A percentile compares a stretch with the other conserved stretches of the same genome.
Conservation (phyloP, 1,140 invertebrate species). For the Rhyacophila brunnea region DNA sequence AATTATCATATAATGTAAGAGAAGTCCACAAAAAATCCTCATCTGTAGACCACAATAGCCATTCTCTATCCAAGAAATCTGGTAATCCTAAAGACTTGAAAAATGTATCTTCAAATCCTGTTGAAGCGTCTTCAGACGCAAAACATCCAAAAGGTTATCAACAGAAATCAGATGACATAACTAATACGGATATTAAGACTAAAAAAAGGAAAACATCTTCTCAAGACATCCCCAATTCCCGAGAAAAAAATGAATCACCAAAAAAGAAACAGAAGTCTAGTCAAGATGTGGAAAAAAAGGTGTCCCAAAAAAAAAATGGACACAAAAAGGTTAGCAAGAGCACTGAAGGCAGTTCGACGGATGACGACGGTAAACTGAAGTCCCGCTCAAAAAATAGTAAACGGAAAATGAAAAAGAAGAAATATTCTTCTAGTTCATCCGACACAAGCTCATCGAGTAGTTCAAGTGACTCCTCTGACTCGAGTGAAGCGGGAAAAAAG, state of each 20-base stretch:
- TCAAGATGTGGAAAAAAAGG: background rate
- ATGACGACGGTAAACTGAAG: constrained; percentile 2
- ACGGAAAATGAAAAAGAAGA: constrained; percentile 20
- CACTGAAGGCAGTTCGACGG: constrained; percentile 1
- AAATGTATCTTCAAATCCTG: too few relatives aligned
- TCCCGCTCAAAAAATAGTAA: constrained; percentile 4
- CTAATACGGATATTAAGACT: too few relatives aligned
- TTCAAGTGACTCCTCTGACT: constrained; percentile 28
- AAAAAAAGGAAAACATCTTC: too few relatives aligned
- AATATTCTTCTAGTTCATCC: constrained; percentile 23
- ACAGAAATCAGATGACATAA: too few relatives aligned
- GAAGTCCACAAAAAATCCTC: too few relatives aligned
- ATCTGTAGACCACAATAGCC: too few relatives aligned
- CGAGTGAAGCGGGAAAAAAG: constrained; percentile 18
- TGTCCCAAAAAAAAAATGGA: constrained; percentile 3
- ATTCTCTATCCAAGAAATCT: too few relatives aligned
- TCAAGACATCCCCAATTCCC: background rate
- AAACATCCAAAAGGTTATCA: too few relatives aligned
- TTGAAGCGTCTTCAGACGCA: too few relatives aligned
- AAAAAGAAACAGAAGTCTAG: background rate
- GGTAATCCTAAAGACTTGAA: too few relatives aligned
- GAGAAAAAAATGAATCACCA: constrained; percentile 6
- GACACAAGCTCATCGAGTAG: constrained; percentile 23
- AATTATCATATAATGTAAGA: too few relatives aligned
- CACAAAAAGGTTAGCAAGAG: constrained; percentile 1